Evolutionary conservation across 2,113 vertebrate genomes (phyloP).

Genomic region (Hippolais icterina): DNA sequence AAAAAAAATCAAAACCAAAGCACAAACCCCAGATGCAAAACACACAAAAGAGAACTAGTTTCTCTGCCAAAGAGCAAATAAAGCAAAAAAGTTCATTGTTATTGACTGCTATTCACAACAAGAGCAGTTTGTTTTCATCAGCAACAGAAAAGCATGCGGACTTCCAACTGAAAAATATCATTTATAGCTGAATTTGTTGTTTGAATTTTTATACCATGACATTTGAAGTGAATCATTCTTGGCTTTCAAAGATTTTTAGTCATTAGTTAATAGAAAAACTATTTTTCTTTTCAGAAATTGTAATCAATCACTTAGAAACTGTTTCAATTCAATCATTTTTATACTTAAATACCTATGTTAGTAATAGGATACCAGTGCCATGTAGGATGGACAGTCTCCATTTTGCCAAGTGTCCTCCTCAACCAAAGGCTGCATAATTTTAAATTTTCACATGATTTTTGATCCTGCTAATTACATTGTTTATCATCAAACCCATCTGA

Average conservation of each 20-base stretch:
- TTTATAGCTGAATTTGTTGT: background rate
- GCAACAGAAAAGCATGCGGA: background rate
- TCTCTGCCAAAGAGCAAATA: background rate
- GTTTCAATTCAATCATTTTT: background rate
- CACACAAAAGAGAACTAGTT: background rate
- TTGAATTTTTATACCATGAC: background rate
- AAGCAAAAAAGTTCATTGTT: background rate
- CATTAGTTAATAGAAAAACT: background rate
- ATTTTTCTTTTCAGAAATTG: background rate
- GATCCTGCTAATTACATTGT: background rate
- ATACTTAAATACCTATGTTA: background rate
- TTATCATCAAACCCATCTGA: background rate
- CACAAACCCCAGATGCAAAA: background rate
- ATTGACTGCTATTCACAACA: background rate
- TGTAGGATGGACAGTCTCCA: background rate
- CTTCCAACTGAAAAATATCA: background rate
- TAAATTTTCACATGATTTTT: background rate
- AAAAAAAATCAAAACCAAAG: background rate
- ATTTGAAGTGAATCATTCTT: background rate
- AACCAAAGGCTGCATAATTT: background rate
- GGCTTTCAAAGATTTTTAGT: background rate
- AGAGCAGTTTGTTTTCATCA: background rate
- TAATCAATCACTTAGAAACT: background rate
- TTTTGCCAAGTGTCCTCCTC: background rate
- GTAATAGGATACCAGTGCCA: background rate